phyloP scores from a whole-genome alignment of 2,888 invertebrate genomes.

The Heliconius sara region DNA sequence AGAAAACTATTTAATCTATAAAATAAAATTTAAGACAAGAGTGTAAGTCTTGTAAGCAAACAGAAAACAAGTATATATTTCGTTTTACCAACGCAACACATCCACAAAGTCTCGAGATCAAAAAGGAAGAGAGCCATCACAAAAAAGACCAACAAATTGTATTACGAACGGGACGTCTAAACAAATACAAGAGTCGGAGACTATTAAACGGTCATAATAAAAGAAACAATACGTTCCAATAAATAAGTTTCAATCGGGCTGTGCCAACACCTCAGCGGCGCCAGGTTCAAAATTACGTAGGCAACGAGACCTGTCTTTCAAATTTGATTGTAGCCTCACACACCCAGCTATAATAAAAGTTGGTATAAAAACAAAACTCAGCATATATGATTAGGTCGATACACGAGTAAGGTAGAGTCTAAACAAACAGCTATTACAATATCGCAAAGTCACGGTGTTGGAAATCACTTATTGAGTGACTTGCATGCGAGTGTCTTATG shows the following conservation, averaged over 20 bases:
- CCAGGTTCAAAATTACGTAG: constrained; percentile 76
- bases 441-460: constrained; percentile 78
- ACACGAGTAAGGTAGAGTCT: constrained; percentile 83
- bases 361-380: constrained; percentile 82
- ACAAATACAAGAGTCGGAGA: constrained; percentile 46
- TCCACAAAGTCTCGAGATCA: background rate
- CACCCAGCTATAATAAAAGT: constrained; percentile 83
- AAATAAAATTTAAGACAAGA: background rate
- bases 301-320: constrained; percentile 79
- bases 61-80: constrained; percentile 6
- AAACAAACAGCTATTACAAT: constrained; percentile 83
- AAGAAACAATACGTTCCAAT: constrained; percentile 57
- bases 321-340: constrained; percentile 82
- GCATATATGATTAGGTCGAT: constrained; percentile 84
- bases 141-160: constrained; percentile 44
- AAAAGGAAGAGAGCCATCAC: constrained; percentile 32
- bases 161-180: constrained; percentile 45
- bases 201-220: constrained; percentile 53
- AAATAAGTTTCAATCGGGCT: constrained; percentile 60
- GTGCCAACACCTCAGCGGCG: constrained; percentile 75
- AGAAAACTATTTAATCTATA: background rate
- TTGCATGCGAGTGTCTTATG: constrained; percentile 78
- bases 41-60: background rate
- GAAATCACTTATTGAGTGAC: constrained; percentile 84
- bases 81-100: constrained; percentile 10